Evolutionary conservation across 1,140 invertebrate species (phyloP).

Genomic region (Papilio xuthus): DNA sequence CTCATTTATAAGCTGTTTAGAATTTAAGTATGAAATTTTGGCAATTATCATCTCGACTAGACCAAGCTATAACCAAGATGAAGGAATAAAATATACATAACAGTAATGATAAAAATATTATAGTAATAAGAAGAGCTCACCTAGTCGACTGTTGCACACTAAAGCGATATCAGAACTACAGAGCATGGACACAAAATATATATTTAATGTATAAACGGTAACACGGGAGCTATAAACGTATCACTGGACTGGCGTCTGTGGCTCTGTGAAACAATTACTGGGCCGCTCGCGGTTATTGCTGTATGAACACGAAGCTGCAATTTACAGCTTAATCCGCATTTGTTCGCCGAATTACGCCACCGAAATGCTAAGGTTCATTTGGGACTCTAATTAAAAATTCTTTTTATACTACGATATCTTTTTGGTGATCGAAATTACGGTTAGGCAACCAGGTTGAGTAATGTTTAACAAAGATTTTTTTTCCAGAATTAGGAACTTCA

Average conservation of each 20-base stretch:
- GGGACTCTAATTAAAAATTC: conserved; percentile 15
- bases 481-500: neutral
- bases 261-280: conserved; percentile 34
- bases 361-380: conserved; percentile 24
- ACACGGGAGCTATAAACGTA: conserved; percentile 23
- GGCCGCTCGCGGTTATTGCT: conserved; percentile 27
- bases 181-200: conserved; percentile 27
- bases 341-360: conserved; percentile 24
- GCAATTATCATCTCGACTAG: neutral
- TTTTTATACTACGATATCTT: neutral
- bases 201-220: conserved; percentile 34
- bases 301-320: conserved; percentile 13
- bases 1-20: neutral
- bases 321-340: conserved; percentile 27
- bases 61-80: neutral
- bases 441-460: neutral
- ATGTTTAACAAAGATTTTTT: neutral
- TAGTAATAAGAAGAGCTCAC: neutral
- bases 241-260: conserved; percentile 32
- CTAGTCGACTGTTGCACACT: neutral
- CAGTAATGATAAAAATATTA: conserved; percentile 6
- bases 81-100: neutral
- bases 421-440: neutral
- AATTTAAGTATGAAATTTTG: neutral
- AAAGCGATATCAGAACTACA: conserved; percentile 27